Percentiles rank a stretch among this genome's conserved stretches.
Conservation (phyloP, 2,888 invertebrate species). For the Tetragonisca angustula region DNA sequence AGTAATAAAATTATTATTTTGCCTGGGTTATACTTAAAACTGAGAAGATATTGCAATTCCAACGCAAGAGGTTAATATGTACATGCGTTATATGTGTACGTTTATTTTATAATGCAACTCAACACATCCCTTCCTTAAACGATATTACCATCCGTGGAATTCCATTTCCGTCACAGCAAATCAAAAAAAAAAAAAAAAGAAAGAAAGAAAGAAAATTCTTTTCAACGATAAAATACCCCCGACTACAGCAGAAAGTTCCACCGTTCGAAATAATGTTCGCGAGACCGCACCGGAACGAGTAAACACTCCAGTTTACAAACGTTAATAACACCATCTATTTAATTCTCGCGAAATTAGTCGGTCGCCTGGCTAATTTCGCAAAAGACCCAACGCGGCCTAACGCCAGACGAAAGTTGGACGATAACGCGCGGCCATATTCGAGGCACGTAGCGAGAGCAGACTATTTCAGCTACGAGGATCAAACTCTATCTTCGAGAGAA, state of each 20-base stretch:
- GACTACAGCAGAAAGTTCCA: not conserved
- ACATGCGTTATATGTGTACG: too few relatives aligned
- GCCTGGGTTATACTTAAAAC: too few relatives aligned
- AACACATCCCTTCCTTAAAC: too few relatives aligned
- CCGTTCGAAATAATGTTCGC: not conserved
- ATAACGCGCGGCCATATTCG: conserved; percentile 48
- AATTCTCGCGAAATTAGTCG: not conserved
- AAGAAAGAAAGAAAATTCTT: too few relatives aligned
- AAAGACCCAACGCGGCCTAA: not conserved
- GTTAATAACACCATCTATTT: not conserved
- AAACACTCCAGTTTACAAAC: not conserved
- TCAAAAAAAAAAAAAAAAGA: too few relatives aligned
- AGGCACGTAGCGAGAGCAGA: conserved; percentile 57
- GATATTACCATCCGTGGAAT: too few relatives aligned
- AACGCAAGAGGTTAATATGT: too few relatives aligned
- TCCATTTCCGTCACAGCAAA: too few relatives aligned
- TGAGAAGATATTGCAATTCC: too few relatives aligned
- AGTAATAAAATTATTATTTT: too few relatives aligned
- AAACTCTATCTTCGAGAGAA: conserved; percentile 35
- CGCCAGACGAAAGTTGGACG: not conserved
- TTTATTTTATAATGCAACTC: too few relatives aligned
- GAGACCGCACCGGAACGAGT: not conserved
- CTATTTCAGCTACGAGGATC: conserved; percentile 50
- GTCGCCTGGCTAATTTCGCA: conserved; percentile 4
- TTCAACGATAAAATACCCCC: too few relatives aligned